Percentiles rank a stretch among this genome's conserved stretches.
Conservation (phyloP, 2,797 vertebrate species). For the Borostomias antarcticus region DNA sequence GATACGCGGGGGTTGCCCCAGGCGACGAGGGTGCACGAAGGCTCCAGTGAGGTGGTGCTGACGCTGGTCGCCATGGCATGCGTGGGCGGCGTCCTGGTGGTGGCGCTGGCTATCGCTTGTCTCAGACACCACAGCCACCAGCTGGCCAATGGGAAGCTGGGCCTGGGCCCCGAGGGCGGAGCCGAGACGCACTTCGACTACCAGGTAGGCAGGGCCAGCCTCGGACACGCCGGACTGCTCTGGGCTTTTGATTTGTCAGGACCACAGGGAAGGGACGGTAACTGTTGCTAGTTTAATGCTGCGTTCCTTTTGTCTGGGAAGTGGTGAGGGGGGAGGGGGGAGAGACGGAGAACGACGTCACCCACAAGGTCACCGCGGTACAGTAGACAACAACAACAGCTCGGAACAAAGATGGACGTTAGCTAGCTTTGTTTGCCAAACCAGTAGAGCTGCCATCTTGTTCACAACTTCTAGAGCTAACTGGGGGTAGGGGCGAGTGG, state of each 20-base stretch:
- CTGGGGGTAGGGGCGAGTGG: too few species aligned
- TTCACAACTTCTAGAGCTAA: too few species aligned
- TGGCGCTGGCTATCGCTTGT: slow-evolving; percentile 81
- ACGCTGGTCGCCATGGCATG: slow-evolving; percentile 90
- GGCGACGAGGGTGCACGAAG: slow-evolving; percentile 74
- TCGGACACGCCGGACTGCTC: background rate
- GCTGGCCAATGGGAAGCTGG: slow-evolving; percentile 87
- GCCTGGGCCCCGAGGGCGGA: slow-evolving; percentile 90
- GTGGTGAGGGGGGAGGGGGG: too few species aligned
- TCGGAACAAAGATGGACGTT: too few species aligned
- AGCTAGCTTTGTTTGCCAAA: too few species aligned
- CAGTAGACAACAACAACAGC: too few species aligned
- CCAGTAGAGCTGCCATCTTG: too few species aligned
- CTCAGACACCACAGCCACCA: slow-evolving; percentile 86
- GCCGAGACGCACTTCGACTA: slow-evolving; percentile 93
- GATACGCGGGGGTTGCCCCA: slow-evolving; percentile 78
- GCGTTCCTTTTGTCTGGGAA: too few species aligned
- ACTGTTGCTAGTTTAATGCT: background rate
- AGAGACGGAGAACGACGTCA: too few species aligned
- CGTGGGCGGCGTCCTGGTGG: slow-evolving; percentile 84
- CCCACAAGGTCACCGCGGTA: too few species aligned
- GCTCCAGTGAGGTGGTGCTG: slow-evolving; percentile 87
- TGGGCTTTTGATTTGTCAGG: background rate
- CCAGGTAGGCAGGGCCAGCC: slow-evolving; percentile 78
- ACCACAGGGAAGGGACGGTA: background rate